Percentiles rank a stretch among this genome's conserved stretches.
phyloP scores from a whole-genome alignment of 2,797 vertebrate species.

The Mastacembelus armatus region DNA sequence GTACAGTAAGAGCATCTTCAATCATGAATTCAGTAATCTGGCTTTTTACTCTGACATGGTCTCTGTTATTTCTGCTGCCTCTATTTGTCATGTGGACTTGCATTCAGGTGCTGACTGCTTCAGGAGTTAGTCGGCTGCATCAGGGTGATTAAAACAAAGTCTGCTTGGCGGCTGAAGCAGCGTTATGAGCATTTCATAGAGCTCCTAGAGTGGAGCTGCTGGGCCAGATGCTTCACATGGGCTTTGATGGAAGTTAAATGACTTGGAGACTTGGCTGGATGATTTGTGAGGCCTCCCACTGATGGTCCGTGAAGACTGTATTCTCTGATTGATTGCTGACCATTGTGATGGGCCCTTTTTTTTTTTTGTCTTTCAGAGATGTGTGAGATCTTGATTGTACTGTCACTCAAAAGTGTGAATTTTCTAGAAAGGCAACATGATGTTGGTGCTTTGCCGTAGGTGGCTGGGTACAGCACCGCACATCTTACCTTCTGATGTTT shows the following conservation, averaged over 20 bases:
- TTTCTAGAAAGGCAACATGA: not conserved
- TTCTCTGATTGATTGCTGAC: conserved; percentile 10
- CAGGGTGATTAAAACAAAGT: conserved; percentile 14
- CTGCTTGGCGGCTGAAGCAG: not conserved
- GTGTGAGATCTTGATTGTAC: conserved; percentile 51
- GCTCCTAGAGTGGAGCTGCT: not conserved
- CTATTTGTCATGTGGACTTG: conserved; percentile 45
- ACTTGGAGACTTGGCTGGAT: not conserved
- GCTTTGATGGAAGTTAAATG: conserved; percentile 13
- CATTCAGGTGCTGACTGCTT: conserved; percentile 1
- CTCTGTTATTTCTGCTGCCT: conserved; percentile 64
- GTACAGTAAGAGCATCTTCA: too few species aligned
- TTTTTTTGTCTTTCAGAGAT: conserved; percentile 1
- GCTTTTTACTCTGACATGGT: conserved; percentile 36
- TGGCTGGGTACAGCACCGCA: not conserved
- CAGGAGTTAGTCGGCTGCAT: conserved; percentile 4
- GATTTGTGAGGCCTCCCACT: conserved; percentile 9
- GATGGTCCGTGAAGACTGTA: not conserved
- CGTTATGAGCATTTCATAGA: conserved; percentile 5
- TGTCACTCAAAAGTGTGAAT: conserved; percentile 42
- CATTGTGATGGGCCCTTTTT: not conserved
- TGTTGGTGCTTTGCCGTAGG: not conserved
- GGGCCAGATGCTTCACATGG: not conserved
- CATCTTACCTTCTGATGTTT: conserved; percentile 1
- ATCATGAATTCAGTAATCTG: too few species aligned